phyloP scores from a whole-genome alignment of 2,797 vertebrate species.

The Chaenodraco wilsoni region DNA sequence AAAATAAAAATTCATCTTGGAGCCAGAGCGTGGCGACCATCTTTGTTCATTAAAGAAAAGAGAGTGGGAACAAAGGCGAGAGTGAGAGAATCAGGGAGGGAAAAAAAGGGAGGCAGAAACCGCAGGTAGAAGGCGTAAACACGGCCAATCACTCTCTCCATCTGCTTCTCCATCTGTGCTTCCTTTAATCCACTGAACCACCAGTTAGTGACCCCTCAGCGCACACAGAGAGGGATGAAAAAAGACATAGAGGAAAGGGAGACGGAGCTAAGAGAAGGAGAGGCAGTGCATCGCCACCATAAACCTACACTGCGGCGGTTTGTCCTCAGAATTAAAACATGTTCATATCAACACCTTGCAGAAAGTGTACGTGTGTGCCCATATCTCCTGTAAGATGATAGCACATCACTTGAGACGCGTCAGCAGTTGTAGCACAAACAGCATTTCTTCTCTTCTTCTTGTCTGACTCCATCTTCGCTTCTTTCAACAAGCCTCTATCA shows the following conservation, averaged over 20 bases:
- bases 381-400: conserved; percentile 67
- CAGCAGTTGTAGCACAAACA: conserved; percentile 70
- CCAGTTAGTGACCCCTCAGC: conserved; percentile 82
- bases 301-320: conserved; percentile 57
- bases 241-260: conserved; percentile 45
- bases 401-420: conserved; percentile 69
- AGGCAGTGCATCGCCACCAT: conserved; percentile 34
- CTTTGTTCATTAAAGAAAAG: conserved; percentile 69
- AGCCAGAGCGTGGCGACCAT: conserved; percentile 43
- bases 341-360: conserved; percentile 64
- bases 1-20: conserved; percentile 50
- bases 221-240: conserved; percentile 71
- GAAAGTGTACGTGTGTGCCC: conserved; percentile 28
- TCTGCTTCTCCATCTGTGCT: conserved; percentile 87
- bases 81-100: conserved; percentile 49
- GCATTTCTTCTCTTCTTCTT: conserved; percentile 69
- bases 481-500: conserved; percentile 70
- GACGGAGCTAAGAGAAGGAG: conserved; percentile 23
- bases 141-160: conserved; percentile 85
- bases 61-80: conserved; percentile 51
- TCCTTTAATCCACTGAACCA: conserved; percentile 84
- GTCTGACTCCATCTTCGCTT: conserved; percentile 71
- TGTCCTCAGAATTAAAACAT: conserved; percentile 63
- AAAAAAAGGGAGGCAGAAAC: conserved; percentile 68
- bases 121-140: conserved; percentile 85